Evolutionary conservation across 1,140 invertebrate species (phyloP).

Genomic region (Ptiloglossa arizonensis): DNA sequence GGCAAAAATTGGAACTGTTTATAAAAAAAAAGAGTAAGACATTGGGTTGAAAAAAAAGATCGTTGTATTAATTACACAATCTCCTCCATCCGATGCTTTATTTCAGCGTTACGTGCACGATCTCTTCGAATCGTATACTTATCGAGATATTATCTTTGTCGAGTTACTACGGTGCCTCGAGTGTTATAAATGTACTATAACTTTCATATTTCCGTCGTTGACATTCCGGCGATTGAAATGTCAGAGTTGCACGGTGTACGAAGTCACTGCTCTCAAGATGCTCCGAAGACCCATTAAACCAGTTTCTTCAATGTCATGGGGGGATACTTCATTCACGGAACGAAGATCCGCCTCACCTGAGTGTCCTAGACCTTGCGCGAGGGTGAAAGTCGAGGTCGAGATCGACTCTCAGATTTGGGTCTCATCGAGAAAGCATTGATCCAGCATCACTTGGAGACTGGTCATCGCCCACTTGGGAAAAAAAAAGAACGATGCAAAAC

Average conservation of each 20-base stretch:
- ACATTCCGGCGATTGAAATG: conserved; percentile 17
- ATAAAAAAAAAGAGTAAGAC: too few relatives aligned
- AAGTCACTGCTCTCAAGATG: neutral
- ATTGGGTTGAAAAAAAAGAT: too few relatives aligned
- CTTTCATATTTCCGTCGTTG: neutral
- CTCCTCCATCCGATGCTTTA: too few relatives aligned
- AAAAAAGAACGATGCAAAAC: neutral
- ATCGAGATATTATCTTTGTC: too few relatives aligned
- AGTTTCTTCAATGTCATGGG: neutral
- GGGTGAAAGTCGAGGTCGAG: conserved; percentile 71
- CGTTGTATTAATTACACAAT: too few relatives aligned
- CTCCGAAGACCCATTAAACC: neutral
- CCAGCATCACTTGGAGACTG: neutral
- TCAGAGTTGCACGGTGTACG: neutral
- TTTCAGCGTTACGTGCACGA: too few relatives aligned
- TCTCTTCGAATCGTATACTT: too few relatives aligned
- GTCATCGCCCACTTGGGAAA: neutral
- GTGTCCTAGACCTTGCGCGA: conserved; percentile 73
- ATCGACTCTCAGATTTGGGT: conserved; percentile 48
- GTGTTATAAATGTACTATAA: too few relatives aligned
- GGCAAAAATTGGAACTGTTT: too few relatives aligned
- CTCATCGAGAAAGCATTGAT: conserved; percentile 25
- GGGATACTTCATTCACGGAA: conserved; percentile 20
- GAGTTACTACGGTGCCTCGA: too few relatives aligned
- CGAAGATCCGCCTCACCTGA: conserved; percentile 9